Base-by-base conservation (phyloP, 1,140 invertebrate species). In the Temnothorax nylanderi region DNA sequence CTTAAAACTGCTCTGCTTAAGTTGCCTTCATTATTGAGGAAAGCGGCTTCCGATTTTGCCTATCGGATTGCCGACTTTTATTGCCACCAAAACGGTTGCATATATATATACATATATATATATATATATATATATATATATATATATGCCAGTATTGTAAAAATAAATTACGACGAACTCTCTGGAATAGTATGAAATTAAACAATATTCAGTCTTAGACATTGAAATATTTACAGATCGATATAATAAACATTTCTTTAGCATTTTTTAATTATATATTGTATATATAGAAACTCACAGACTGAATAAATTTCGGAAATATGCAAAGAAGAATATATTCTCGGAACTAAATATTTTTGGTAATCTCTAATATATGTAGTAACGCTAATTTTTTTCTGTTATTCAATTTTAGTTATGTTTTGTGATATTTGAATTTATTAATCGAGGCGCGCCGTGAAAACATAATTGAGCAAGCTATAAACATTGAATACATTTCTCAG, bases 401-500 rank as follows among this genome's bases (percentile, higher is more conserved):
- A 16, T 74, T 54, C 37, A n/a, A 62, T 49, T 47, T 47, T 21
- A 34, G n/a, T 51, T 56, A 56, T 37, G 7, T 64, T 47, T 21
- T 41, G 5, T 6, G 1, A 74, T 56, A 1, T 56, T 21, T 34
- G 16, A 13, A 60, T 47, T 77, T 32, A 26, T 21, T 47, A 44
- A 26, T 60, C 3, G 8, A 41, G 37, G 1, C 54, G 56, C 3
- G 21, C 18, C 2, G 3, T 62, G 16, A 3, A 54, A 26, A 54
- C 7, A 37, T 67, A 41, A 41, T 71, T 16, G 1, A 56, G 0
- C 21, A 41, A 80, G n/a, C 11, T 34, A 4, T n/a, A 77, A 62
- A 54, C 21, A 69, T 47, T 10, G 4, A 26, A 67, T 78, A 65
- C 10, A 7, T 54, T 81, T 81, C 77, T 56, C 26, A 81, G 62